phyloP scores from a whole-genome alignment of 2,113 vertebrate species.

The Hydrochoerus hydrochaeris region DNA sequence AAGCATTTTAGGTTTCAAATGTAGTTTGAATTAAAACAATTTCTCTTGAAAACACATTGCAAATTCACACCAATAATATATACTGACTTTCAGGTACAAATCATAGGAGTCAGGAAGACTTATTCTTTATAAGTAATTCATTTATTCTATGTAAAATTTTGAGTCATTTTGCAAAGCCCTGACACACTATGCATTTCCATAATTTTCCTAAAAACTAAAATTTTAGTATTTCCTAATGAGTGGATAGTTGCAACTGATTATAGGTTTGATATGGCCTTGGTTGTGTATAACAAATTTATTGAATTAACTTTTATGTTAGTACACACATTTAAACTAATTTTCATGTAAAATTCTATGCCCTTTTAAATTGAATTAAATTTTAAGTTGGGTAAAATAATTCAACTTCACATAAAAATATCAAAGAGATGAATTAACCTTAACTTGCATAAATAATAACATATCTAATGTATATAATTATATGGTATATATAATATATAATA shows the following conservation, averaged over 20 bases:
- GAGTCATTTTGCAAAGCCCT: neutral
- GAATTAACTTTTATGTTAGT: neutral
- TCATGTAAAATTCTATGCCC: neutral
- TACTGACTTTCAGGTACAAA: slow-evolving; percentile 38
- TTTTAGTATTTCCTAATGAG: neutral
- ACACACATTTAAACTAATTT: neutral
- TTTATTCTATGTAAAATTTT: neutral
- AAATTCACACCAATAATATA: neutral
- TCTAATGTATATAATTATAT: neutral
- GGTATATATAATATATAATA: neutral
- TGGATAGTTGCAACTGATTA: neutral
- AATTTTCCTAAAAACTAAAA: neutral
- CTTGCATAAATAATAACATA: neutral
- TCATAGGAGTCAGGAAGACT: neutral
- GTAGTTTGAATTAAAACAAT: neutral
- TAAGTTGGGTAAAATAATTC: neutral
- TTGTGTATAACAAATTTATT: neutral
- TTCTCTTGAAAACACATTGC: neutral
- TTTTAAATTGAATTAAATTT: neutral
- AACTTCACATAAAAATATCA: neutral
- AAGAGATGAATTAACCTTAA: neutral
- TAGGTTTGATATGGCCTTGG: neutral
- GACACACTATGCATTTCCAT: neutral
- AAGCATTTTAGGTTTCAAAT: neutral
- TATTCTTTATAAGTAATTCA: slow-evolving; percentile 14